Conservation (phyloP, 2,888 invertebrate species). For the Apotomis capreana region DNA sequence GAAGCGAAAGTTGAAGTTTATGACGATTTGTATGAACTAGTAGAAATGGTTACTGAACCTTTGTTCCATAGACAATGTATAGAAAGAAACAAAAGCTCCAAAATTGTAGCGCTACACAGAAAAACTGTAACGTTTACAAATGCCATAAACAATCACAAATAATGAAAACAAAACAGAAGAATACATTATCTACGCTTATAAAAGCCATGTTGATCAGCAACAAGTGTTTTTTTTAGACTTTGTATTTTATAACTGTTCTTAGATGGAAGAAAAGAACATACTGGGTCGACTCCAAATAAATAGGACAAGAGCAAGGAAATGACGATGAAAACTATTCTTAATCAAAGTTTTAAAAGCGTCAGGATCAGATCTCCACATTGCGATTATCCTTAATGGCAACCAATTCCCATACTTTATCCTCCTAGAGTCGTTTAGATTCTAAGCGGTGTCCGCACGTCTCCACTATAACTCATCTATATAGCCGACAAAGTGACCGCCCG, state of each 20-base stretch:
- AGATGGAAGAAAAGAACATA: no score
- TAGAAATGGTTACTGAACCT: not conserved
- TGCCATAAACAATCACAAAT: not conserved
- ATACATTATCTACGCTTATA: no score
- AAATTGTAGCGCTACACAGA: slow-evolving; percentile 3
- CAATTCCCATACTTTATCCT: not conserved
- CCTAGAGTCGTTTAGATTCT: slow-evolving; percentile 18
- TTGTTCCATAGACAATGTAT: slow-evolving; percentile 1
- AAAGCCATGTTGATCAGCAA: no score
- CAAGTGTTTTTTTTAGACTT: not conserved
- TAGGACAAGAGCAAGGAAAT: no score
- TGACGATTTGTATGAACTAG: slow-evolving; percentile 3
- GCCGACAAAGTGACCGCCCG: slow-evolving; percentile 31
- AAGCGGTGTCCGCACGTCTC: slow-evolving; percentile 9
- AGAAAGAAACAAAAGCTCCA: not conserved
- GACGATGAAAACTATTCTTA: no score
- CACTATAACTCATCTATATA: slow-evolving; percentile 28
- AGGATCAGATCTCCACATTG: not conserved
- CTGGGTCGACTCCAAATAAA: no score
- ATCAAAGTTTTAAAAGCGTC: not conserved
- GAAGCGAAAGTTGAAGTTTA: slow-evolving; percentile 26
- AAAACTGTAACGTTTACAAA: not conserved
- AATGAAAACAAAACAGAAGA: not conserved
- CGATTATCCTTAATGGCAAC: slow-evolving; percentile 1
- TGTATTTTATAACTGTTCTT: not conserved